Evolutionary conservation across 2,797 vertebrate species (phyloP), one percentile per base, ranked within the genome.

Genomic region (Phoxinus dragarum): DNA sequence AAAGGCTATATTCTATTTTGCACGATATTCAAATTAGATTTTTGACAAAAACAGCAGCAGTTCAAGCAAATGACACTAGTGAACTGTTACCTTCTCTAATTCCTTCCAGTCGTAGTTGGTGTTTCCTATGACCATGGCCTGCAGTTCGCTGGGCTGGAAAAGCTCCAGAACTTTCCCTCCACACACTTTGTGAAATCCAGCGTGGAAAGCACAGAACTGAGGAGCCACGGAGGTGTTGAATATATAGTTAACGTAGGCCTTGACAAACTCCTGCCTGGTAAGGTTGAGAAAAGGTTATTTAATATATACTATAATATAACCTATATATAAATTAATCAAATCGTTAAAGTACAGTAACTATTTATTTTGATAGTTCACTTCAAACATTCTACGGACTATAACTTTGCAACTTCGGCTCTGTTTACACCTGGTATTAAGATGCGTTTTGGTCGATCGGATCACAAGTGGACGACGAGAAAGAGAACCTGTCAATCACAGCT

Each of bases 111-210:
- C 97, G 36, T 99, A 99, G 92, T 97, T 98, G 84, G 98, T 98
- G 93, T 99, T 99, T 87, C 98, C 98, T 64, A 98, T 99, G 89
- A 99, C 97, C 98, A 99, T 99, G 80, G 98, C 97, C 90, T 99
- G 98, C 78, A 99, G 94, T 89, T 99, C 98, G 0, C 96, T 99
- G 44, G 98, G 98, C 89, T 99, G 98, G 89, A 99, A 99, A 69
- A 99, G 96, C 90, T 98, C 97, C 84, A 99, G 96, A 74, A 99
- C 98, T 89, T 97, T 98, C 56, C 98, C 97, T 54, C 98, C 98
- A 86, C 98, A 99, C n/a, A 99, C 97, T 92, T 99, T 99, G 93
- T 99, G 98, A 94, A 99, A 99, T 88, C 98, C 98, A 52, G 95
- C 94, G 81, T 96, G 93, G 93, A 99, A 99, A 89, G 97, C 97